phyloP scores from a whole-genome alignment of 2,113 vertebrate species.

The Petromus typicus region DNA sequence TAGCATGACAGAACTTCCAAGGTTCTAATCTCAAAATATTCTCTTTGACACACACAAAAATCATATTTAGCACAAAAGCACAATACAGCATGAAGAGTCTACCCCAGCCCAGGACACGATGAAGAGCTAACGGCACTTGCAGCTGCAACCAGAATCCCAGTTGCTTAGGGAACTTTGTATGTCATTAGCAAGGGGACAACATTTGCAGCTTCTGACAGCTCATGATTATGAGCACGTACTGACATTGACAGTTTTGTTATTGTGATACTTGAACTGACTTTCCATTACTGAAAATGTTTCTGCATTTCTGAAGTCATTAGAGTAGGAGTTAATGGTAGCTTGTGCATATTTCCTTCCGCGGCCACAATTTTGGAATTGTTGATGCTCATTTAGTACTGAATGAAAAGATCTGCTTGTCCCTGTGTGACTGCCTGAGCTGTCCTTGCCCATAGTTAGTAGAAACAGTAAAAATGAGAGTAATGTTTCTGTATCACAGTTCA shows the following conservation, averaged over 20 bases:
- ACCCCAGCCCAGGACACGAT: background rate
- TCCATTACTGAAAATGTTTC: background rate
- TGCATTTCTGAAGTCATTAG: background rate
- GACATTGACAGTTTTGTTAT: background rate
- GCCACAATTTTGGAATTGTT: background rate
- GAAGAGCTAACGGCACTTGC: background rate
- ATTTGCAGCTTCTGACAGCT: background rate
- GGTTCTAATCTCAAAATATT: background rate
- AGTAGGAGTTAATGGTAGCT: background rate
- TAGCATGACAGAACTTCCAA: too few species aligned
- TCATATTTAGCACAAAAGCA: background rate
- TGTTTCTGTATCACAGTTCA: background rate
- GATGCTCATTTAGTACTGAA: background rate
- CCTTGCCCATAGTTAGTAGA: background rate
- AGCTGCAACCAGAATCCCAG: background rate
- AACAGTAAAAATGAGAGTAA: background rate
- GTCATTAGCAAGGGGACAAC: background rate
- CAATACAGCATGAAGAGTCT: background rate
- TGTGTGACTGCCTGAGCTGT: background rate
- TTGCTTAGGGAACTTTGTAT: background rate
- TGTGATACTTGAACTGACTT: constrained; percentile 22
- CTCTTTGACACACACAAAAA: background rate
- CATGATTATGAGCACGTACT: background rate
- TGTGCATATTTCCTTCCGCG: background rate
- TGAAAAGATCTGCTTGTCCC: background rate